Evolutionary conservation across 2,113 vertebrate species (phyloP).

Genomic region (Cranoglanis bouderius): DNA sequence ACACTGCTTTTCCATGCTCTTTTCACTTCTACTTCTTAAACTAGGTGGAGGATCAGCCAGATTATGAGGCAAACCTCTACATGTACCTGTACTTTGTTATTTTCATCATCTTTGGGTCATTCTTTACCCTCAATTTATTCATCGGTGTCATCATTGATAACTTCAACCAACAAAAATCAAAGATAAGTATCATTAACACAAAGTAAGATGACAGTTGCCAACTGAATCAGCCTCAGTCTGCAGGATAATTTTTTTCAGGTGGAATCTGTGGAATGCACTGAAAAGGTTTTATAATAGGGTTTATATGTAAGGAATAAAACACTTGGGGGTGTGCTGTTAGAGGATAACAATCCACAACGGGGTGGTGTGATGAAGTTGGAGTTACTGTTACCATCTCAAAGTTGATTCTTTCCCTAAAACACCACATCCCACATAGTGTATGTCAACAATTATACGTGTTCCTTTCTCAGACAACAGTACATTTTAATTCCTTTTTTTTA

Average conservation of each 20-base stretch:
- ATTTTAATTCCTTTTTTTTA: not conserved
- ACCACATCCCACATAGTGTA: not conserved
- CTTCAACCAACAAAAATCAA: constrained; percentile 91
- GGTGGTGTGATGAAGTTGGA: not conserved
- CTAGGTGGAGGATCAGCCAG: constrained; percentile 79
- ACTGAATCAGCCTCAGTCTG: not conserved
- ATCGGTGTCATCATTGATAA: constrained; percentile 88
- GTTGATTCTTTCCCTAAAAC: not conserved
- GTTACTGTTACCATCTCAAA: not conserved
- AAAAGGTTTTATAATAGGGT: not conserved
- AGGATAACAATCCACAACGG: not conserved
- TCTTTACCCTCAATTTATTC: constrained; percentile 88
- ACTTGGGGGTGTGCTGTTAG: not conserved
- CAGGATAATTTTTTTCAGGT: not conserved
- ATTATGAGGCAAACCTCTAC: constrained; percentile 81
- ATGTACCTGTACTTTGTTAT: constrained; percentile 90
- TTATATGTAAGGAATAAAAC: not conserved
- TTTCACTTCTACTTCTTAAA: constrained; percentile 23
- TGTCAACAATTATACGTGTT: too few relatives aligned
- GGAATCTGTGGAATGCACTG: not conserved
- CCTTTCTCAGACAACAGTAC: too few relatives aligned
- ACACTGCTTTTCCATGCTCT: not conserved
- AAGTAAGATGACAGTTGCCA: not conserved
- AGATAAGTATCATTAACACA: constrained; percentile 79
- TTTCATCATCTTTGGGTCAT: constrained; percentile 87